Base-by-base conservation (phyloP, 2,113 vertebrate species). In the Melanostigma gelatinosum region DNA sequence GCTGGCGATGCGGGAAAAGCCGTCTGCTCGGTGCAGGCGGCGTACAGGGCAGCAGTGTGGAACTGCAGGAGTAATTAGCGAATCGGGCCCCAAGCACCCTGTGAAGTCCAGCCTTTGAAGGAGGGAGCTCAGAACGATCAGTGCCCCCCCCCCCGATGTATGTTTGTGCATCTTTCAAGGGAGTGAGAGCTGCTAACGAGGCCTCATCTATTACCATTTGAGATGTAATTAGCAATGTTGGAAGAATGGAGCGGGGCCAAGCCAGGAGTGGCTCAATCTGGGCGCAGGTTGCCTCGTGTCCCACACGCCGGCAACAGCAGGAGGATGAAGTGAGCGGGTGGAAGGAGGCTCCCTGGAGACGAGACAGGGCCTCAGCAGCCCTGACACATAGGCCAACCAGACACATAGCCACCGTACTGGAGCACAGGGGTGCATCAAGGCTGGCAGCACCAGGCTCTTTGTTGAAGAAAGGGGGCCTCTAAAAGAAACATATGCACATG, bases 141-240 rank as follows among this genome's bases (percentile, higher is more conserved):
- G 76, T 81, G 85, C 85, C 84, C 77, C 77, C 84, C 77, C 77
- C 78, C 87, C 91, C 89, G 88, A 88, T 93, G 90, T 86, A 87
- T 92, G 92, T 93, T 91, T 91, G 90, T 75, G 80, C 85, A 85
- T 91, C 89, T 89, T 93, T 93, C 84, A 89, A 90, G 89, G 82
- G 86, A 84, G 72, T 84, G 88, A 86, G 89, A 91, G 84, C 78
- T 60, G 85, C 90, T 94, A 94, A 94, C 88, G 90, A 94, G 92
- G 89, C 86, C 88, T 84, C 92, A 80, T 92, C 93, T 62, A 94
- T 94, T 94, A 93, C 88, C 92, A 93, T 93, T 85, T 89, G 84
- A 91, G 93, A 91, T 79, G 88, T 92, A 93, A 93, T 93, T 93
- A 94, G 91, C 80, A 48, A 91, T 65, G 83, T 80, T 74, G 82